Base-by-base conservation (phyloP, 2,113 vertebrate species). In the Vireo altiloquus region DNA sequence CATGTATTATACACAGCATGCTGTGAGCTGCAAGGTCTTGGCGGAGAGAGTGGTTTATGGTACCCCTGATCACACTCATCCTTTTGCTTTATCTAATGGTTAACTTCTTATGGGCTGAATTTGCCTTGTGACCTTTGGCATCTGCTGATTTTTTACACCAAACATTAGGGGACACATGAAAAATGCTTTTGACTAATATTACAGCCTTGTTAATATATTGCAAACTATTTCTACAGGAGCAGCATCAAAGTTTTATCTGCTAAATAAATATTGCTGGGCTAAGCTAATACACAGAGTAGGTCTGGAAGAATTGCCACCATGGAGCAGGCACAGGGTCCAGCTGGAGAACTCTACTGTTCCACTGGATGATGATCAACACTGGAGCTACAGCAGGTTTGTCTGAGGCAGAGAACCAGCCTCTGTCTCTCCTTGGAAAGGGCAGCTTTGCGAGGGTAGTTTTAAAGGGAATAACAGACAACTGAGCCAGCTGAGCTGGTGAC, bases 111-210 rank as follows among this genome's bases (percentile, higher is more conserved):
- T 64, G 85, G 77, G 65, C 31, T 77, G 33, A 8, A 37, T 82
- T 89, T 90, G 52, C 59, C 77, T 35, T 90, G 30, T 94, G 87
- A 70, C 76, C 63, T 92, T 88, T 95, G 78, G 49, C 39, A 80
- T 85, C 70, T 82, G 44, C 87, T 82, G 31, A 23, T 69, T 53
- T 80, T 75, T 72, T 77, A 42, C 6, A 15, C 57, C 78, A 87
- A 79, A 79, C 75, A 57, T 87, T 64, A 79, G 52, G 77, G 69
- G 76, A n/a, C 27, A 53, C 78, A 17, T 10, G 11, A 92, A 81
- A 90, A 96, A 87, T 40, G 75, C 6, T 89, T 96, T 89, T 69
- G 49, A 92, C 57, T 79, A 70, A 87, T 77, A 87, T 74, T 70
- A 84, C 1, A 2, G 23, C 53, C 60, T 69, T 71, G 47, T 60